A percentile compares a stretch with the other conserved stretches of the same genome.
Conservation (phyloP, 2,113 vertebrate genomes). For the Daboia siamensis region DNA sequence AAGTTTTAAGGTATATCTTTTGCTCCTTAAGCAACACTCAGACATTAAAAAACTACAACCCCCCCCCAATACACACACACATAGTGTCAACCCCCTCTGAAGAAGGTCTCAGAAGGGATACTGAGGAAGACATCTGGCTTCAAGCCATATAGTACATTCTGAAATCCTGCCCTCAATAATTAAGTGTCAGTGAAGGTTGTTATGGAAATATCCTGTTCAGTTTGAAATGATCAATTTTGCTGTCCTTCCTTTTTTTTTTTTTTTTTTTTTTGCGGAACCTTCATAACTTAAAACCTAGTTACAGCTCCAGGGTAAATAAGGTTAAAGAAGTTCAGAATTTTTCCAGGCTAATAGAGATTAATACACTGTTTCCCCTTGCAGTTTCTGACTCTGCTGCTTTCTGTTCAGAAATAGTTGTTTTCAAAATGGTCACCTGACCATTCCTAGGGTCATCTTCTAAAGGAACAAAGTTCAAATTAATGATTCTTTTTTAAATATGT, state of each 20-base stretch:
- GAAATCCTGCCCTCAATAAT: neutral
- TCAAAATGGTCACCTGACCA: neutral
- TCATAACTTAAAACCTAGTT: neutral
- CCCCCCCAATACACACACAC: neutral
- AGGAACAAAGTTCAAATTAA: neutral
- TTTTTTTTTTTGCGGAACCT: neutral
- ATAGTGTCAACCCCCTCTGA: neutral
- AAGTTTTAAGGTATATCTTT: neutral
- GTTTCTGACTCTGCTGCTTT: neutral
- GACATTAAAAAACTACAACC: neutral
- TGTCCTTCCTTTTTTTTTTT: neutral
- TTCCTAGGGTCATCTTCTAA: neutral
- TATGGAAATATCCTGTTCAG: neutral
- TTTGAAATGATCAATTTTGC: neutral
- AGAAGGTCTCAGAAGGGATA: neutral
- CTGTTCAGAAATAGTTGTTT: neutral
- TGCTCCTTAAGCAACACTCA: neutral
- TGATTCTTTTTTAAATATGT: neutral
- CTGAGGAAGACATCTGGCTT: neutral
- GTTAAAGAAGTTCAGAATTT: neutral
- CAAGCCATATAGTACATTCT: neutral
- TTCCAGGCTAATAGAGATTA: neutral
- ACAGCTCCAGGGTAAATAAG: neutral
- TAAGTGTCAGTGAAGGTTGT: neutral
- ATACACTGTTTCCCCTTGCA: neutral